Conservation (phyloP, 2,888 invertebrate species). For the Eupithecia pulchellata region DNA sequence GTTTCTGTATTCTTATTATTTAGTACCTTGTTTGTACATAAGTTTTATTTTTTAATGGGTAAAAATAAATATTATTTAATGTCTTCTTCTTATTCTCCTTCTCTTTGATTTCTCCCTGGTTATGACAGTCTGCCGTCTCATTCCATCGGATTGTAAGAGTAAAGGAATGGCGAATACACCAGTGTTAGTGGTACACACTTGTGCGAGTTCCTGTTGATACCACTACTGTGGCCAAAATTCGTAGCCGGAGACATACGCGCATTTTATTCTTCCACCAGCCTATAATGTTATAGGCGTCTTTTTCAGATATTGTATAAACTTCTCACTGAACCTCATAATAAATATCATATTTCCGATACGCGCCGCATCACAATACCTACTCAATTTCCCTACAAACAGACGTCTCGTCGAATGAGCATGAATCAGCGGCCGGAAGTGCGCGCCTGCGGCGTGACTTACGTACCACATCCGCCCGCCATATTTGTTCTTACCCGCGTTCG, state of each 20-base stretch:
- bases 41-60: no score
- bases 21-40: no score
- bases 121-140: background rate
- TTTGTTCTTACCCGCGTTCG: slow-evolving; percentile 74
- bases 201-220: background rate
- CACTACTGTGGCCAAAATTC: background rate
- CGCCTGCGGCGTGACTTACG: slow-evolving; percentile 81
- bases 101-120: no score
- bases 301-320: background rate
- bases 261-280: background rate
- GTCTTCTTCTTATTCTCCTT: no score
- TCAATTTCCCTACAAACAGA: slow-evolving; percentile 46
- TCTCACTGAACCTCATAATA: background rate
- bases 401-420: slow-evolving; percentile 50
- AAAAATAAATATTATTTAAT: no score
- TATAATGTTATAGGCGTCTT: background rate
- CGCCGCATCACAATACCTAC: slow-evolving; percentile 31
- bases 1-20: no score
- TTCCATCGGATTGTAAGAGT: no score
- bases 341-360: slow-evolving; percentile 20
- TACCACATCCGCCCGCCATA: slow-evolving; percentile 78
- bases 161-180: no score
- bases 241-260: background rate
- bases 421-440: slow-evolving; percentile 68
- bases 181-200: background rate